Evolutionary conservation across 2,113 vertebrate genomes (phyloP), one percentile per base, ranked within the genome.

Genomic region (Diadophis punctatus): DNA sequence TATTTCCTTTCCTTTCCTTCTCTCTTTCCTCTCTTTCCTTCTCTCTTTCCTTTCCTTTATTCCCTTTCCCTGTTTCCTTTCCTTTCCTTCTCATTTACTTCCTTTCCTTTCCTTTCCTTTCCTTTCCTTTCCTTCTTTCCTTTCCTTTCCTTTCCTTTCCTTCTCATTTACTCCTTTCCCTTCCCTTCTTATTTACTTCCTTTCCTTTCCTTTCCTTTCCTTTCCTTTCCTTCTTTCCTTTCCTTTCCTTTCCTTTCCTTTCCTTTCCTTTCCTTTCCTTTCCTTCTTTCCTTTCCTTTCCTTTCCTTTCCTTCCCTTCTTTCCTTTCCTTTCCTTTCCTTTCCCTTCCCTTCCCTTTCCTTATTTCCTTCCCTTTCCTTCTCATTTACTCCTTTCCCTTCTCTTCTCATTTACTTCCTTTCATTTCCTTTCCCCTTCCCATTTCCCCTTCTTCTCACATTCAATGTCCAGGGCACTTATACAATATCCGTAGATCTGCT

Each of bases 1-100:
- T 43, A 43, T 43, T 10, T 46, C n/a, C 8, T 23, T 10, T 52
- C 10, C 22, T 30, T 27, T 51, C 49, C 11, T 22, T 48, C 8
- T 22, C 10, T 25, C 1, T 9, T 46, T 20, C 10, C 43, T 1
- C 92, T 1, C 93, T 93, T 56, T 93, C 94, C 95, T 22, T 2
- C 11, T 12, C 4, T 2, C 8, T 12, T 27, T 22, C 34, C 8
- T 46, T 53, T 12, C 25, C 14, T 39, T 27, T 9, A 7, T 14
- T 48, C 14, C 20, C 43, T 48, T 46, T 11, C 43, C 46, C 1
- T 23, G 0, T 9, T 9, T 4, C 9, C 9, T 20, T 49, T 12
- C 43, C 20, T 3, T 7, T 27, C 46, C 23, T 4, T 39, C 3
- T 20, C 20, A 3, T 18, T 39, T 7, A 12, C 1, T 39, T 39